Evolutionary conservation across 2,797 vertebrate species (phyloP), one percentile per base, ranked within the genome.

Genomic region (Ctenochaetus hawaiiensis): DNA sequence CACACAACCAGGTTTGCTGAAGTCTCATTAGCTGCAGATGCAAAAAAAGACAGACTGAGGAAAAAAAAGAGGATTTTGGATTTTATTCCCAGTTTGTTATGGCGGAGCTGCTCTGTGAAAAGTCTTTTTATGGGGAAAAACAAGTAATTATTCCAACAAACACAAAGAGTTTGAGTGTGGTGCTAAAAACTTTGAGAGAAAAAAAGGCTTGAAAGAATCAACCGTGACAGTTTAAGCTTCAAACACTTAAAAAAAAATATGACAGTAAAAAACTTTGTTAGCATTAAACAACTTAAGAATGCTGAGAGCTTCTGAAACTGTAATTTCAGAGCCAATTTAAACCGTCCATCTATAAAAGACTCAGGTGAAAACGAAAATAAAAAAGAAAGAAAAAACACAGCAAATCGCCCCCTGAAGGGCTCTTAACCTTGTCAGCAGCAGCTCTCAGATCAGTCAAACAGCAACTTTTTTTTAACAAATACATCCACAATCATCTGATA

Each of bases 331-430:
- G 75, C 11, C 56, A 51, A 3, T 58, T 73, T 18, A 82, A 79
- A 54, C 17, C 63, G 67, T 74, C 72, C 82, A 26, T 43, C 53
- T 30, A 26, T 34, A 34, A 34, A 34, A 63, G 64, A 74, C 78
- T 78, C 70, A 84, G 45, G 44, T 81, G 63, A 59, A 80, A 44
- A 62, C 2, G 48, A 70, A 71, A 81, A 65, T 67, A 80, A 70
- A 34, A 34, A 34, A 7, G 30, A 34, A 6, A 61, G 12, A 69
- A 82, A 78, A 6, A 26, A 61, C 59, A 20, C 14, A 54, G 54
- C 1, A 75, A 81, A 83, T 47, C 56, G 70, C 6, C 22, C 59
- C 71, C 70, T 62, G 65, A 16, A 62, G 22, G 30, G 10, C 63
- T 75, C 30, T 80, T 11, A 59, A 66, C 57, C 47, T 9, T 8